phyloP scores from a whole-genome alignment of 2,888 invertebrate genomes.

The Aquatica leii region DNA sequence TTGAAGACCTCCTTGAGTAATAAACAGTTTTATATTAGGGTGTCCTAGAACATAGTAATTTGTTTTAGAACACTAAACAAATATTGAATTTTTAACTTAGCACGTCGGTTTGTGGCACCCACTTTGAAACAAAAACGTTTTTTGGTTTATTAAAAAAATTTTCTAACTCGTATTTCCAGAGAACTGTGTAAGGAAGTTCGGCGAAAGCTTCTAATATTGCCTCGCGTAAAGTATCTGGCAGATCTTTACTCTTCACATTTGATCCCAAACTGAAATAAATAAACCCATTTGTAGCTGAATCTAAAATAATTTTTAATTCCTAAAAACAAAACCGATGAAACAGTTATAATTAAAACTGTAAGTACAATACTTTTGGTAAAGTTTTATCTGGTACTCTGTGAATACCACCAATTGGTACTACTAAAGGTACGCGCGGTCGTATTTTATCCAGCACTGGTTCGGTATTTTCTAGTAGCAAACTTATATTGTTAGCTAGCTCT shows the following conservation, averaged over 20 bases:
- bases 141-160: conserved; percentile 49
- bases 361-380: conserved; percentile 49
- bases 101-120: no score
- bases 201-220: conserved; percentile 52
- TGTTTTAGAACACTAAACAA: neutral
- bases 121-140: conserved; percentile 57
- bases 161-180: no score
- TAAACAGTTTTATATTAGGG: conserved; percentile 31
- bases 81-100: conserved; percentile 58
- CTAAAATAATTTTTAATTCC: conserved; percentile 55
- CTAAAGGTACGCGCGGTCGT: conserved; percentile 51
- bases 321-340: conserved; percentile 33
- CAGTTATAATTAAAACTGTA: neutral
- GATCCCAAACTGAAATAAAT: conserved; percentile 61
- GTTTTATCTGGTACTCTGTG: conserved; percentile 41
- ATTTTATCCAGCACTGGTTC: conserved; percentile 51
- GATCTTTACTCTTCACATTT: no score
- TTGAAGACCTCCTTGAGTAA: conserved; percentile 38
- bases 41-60: conserved; percentile 17
- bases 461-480: conserved; percentile 52
- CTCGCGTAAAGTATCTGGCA: no score
- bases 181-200: no score
- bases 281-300: conserved; percentile 54
- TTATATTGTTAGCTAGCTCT: conserved; percentile 48
- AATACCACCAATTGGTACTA: conserved; percentile 51